Conservation (phyloP, 2,888 invertebrate species). For the Hedychridium roseum region DNA sequence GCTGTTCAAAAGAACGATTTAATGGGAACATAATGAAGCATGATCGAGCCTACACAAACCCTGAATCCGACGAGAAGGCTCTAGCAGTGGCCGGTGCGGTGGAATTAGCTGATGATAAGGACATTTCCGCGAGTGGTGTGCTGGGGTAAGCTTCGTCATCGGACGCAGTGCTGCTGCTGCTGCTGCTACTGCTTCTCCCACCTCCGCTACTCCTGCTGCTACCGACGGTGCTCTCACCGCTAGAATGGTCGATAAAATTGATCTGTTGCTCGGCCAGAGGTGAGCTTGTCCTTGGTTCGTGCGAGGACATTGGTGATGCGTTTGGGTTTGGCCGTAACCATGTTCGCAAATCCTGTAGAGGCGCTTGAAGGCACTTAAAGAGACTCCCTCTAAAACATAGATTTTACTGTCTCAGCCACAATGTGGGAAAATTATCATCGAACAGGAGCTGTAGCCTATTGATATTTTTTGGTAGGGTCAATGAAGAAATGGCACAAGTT, state of each 20-base stretch:
- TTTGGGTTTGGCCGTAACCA: conserved; percentile 65
- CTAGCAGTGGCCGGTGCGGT: conserved; percentile 52
- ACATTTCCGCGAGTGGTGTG: conserved; percentile 65
- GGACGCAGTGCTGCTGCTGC: conserved; percentile 45
- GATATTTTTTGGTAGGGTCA: too few relatives aligned
- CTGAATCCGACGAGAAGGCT: conserved; percentile 60
- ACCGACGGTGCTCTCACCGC: conserved; percentile 33
- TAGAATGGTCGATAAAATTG: conserved; percentile 58
- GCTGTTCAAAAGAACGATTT: too few relatives aligned
- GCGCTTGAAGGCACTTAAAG: conserved; percentile 70
- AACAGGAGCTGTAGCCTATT: too few relatives aligned
- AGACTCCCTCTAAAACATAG: conserved; percentile 65
- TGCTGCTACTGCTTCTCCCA: conserved; percentile 23
- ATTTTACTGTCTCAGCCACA: neutral
- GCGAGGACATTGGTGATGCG: conserved; percentile 28
- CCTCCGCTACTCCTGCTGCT: conserved; percentile 27
- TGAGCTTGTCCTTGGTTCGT: conserved; percentile 50
- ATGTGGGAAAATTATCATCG: neutral
- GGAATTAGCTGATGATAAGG: conserved; percentile 54
- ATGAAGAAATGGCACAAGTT: too few relatives aligned
- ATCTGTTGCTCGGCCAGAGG: conserved; percentile 54
- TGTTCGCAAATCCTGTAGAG: conserved; percentile 68
- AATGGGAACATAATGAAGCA: too few relatives aligned
- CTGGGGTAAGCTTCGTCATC: conserved; percentile 64
- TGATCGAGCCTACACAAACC: too few relatives aligned